Base-by-base conservation (phyloP, 1,140 invertebrate species). In the Bombus sibiricus region DNA sequence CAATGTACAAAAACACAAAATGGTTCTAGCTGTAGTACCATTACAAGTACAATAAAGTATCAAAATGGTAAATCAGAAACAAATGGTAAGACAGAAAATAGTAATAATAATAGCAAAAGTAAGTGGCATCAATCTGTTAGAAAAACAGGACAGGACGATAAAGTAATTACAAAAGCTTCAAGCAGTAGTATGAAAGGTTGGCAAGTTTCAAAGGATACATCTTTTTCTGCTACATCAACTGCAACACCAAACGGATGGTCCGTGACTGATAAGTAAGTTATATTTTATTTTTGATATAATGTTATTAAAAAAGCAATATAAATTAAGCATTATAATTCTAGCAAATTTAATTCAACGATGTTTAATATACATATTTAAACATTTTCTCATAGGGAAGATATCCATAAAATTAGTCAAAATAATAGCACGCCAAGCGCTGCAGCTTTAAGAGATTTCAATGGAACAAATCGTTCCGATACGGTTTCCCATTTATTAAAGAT, bases 401-500 rank as follows among this genome's bases (percentile, higher is more conserved):
- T 43, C 72, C 93, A 88, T 74, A 93, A 93, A 89, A 85, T 75
- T 64, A 91, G 86, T 85, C 92, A 91, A 43, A 92, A 91, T 82
- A 83, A 80, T 57, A 75, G 87, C n/a, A 92, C 93, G 12, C 92
- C 91, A 3, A 94, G 94, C 89, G 94, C 93, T 28, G 94, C 94
- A 28, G 94, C 93, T 41, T 88, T 93, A 34, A 92, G 95, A 85
- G 92, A 93, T 75, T 95, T 95, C 86, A 94, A 94, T 86, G 94
- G 94, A 34, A 95, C 94, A 57, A 95, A 95, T 86, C 92, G 93
- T 82, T 95, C 95, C 2, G 94, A 95, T 32, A 93, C 94, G 13
- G 91, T 95, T 57, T 94, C 95, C n/a, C 91, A 95, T 57, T 91
- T 96, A 37, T 86, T 93, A 41, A 96, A 95, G 85, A 92, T 93